Percentiles rank a stretch among this genome's conserved stretches.
phyloP scores from a whole-genome alignment of 1,140 invertebrate genomes.

The Achatina immaculata region DNA sequence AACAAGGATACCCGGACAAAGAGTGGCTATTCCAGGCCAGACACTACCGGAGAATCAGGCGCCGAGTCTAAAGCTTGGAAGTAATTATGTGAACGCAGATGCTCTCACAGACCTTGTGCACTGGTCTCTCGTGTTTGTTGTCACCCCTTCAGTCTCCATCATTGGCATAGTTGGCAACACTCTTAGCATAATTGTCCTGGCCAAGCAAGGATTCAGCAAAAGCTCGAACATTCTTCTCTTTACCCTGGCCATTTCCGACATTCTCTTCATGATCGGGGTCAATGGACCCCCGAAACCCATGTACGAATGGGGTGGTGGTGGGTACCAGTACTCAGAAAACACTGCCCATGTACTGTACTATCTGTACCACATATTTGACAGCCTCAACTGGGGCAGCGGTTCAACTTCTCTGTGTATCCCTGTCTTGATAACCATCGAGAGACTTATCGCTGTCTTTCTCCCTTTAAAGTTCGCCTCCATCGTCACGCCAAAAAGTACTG shows the following conservation, averaged over 20 bases:
- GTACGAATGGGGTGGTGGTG: not conserved
- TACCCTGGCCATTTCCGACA: not conserved
- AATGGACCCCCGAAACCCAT: not conserved
- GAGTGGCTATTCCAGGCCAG: too few relatives aligned
- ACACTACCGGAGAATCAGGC: too few relatives aligned
- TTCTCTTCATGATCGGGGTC: not conserved
- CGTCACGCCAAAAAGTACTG: not conserved
- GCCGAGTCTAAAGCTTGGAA: too few relatives aligned
- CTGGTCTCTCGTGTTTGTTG: not conserved
- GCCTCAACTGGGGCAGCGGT: constrained; percentile 5
- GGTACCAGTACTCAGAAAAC: not conserved
- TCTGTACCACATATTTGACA: constrained; percentile 13
- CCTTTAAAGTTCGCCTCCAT: constrained; percentile 15
- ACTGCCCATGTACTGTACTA: not conserved
- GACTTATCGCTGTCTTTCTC: constrained; percentile 15
- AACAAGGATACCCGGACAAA: too few relatives aligned
- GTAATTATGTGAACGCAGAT: not conserved
- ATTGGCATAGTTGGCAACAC: not conserved
- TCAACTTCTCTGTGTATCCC: not conserved
- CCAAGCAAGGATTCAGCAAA: not conserved
- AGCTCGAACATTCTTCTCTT: not conserved
- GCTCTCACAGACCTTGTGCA: not conserved
- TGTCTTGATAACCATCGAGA: constrained; percentile 3
- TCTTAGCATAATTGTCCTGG: not conserved
- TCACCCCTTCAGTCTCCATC: not conserved